Evolutionary conservation across 1,140 invertebrate genomes (phyloP).

Genomic region (Homalodisca vitripennis): DNA sequence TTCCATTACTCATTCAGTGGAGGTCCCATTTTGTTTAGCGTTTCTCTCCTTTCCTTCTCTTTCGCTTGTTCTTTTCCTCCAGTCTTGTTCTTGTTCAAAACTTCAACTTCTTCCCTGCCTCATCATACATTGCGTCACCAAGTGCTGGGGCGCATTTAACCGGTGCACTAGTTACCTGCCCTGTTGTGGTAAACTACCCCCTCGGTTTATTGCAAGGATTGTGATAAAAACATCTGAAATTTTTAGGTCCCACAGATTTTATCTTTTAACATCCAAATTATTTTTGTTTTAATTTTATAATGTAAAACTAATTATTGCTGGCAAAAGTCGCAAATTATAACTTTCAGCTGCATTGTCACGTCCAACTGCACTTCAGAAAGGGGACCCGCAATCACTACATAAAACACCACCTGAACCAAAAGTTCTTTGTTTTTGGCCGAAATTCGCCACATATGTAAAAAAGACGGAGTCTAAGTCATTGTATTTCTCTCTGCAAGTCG

Average conservation of each 20-base stretch:
- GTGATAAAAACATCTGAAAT: too few relatives aligned
- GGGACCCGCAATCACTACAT: conserved; percentile 32
- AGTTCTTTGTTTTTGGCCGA: conserved; percentile 35
- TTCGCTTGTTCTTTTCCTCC: too few relatives aligned
- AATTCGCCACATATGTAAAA: conserved; percentile 35
- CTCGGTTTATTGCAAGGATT: too few relatives aligned
- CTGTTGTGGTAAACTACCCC: too few relatives aligned
- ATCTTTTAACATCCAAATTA: too few relatives aligned
- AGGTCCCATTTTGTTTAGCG: conserved; percentile 23
- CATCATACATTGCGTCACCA: not conserved
- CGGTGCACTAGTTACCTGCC: too few relatives aligned
- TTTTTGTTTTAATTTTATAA: too few relatives aligned
- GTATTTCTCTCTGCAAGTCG: not conserved
- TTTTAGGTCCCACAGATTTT: too few relatives aligned
- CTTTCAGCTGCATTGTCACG: conserved; percentile 27
- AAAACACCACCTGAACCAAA: conserved; percentile 34
- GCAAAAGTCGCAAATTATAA: conserved; percentile 30
- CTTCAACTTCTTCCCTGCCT: not conserved
- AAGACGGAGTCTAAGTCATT: too few relatives aligned
- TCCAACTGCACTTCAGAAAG: conserved; percentile 30
- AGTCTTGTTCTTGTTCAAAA: too few relatives aligned
- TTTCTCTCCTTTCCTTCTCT: conserved; percentile 13
- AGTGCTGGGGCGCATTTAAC: too few relatives aligned
- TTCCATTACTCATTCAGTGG: conserved; percentile 15
- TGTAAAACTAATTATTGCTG: too few relatives aligned